Evolutionary conservation across 2,888 invertebrate genomes (phyloP), one percentile per base, ranked within the genome.

Genomic region (Griposia aprilina): DNA sequence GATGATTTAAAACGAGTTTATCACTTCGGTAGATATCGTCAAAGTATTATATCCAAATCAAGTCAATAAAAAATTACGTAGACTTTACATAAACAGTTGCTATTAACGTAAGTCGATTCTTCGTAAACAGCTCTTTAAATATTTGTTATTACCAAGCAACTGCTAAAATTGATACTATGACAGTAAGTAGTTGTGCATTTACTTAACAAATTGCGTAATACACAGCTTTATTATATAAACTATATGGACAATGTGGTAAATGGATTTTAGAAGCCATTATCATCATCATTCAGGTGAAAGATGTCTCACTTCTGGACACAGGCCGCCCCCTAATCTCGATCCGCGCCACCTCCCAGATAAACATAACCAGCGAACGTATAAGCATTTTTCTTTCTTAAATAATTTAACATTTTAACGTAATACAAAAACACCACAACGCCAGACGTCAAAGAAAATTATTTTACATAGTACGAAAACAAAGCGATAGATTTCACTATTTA

Each of bases 91-190:
- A 80, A 80, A 66, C 15, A 69, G 10, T 41, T 30, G 30, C 48
- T n/a, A 30, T 57, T 50, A 50, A 41, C 55, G 48, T 50, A 41
- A 52, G 45, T 52, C n/a, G 15, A 50, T 74, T 74, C 55, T 55
- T 59, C n/a, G 11, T n/a, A 65, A 73, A 68, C 67, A 63, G 55
- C 55, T 80, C 20, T 20, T 20, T 17, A 62, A 80, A 80, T 63
- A 81, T 80, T 79, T 23, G 36, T 36, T 48, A 17, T 63, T 15
- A 48, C 52, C 48, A 17, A 68, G 23, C 23, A 79, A 23, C 26
- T 30, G 55, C 20, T 50, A 26, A 80, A 48, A 63, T 57, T 30
- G 23, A 23, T 45, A 50, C n/a, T 63, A 13, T 36, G 13, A 36
- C n/a, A 36, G 59, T 20, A 20, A 26, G 41, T 17, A 59, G 8